Evolutionary conservation across 2,888 invertebrate genomes (phyloP), one percentile per base, ranked within the genome.

Genomic region (Silvanus unidentatus): DNA sequence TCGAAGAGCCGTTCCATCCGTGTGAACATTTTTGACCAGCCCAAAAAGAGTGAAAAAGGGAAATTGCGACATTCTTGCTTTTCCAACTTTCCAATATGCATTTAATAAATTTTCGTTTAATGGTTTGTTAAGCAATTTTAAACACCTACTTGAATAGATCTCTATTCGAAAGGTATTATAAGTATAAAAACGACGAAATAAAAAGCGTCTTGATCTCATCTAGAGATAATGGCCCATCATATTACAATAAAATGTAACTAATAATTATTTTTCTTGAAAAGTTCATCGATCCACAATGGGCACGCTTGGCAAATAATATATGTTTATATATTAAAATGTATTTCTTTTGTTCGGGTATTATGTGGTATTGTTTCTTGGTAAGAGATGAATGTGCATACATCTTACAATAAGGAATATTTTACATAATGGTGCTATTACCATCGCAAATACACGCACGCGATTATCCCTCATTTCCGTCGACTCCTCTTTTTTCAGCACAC

Each of bases 21-120:
- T 45, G 45, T 45, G 45, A 45, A 45, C 40, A 30, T 40, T 41
- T 45, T 38, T 22, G n/a, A n/a, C n/a, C n/a, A n/a, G n/a, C 22
- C 3, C 22, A 22, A 22, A 22, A 22, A 22, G n/a, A n/a, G n/a
- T n/a, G n/a, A n/a, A n/a, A n/a, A n/a, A n/a, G n/a, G n/a, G n/a
- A 22, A 22, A 22, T 22, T 22, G 3, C 22, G 8, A 22, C 22
- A 8, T n/a, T n/a, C n/a, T n/a, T n/a, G 22, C 8, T 22, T 22
- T 22, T 22, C 22, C 22, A 22, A 22, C 22, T 22, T 22, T 22
- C 22, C 3, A 22, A 22, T 22, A 22, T 22, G 22, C 22, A 22
- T 22, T 22, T 22, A 22, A 22, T 22, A 22, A 22, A 5, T 22
- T 22, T 22, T 22, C 22, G 22, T 22, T 22, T 22, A 22, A 22